A percentile compares a stretch with the other conserved stretches of the same genome.
These are phyloP conservation scores for Alcedo atthis DNA, from an alignment of 2,797 vertebrate genomes.

Conservation along the genomic window DNA sequence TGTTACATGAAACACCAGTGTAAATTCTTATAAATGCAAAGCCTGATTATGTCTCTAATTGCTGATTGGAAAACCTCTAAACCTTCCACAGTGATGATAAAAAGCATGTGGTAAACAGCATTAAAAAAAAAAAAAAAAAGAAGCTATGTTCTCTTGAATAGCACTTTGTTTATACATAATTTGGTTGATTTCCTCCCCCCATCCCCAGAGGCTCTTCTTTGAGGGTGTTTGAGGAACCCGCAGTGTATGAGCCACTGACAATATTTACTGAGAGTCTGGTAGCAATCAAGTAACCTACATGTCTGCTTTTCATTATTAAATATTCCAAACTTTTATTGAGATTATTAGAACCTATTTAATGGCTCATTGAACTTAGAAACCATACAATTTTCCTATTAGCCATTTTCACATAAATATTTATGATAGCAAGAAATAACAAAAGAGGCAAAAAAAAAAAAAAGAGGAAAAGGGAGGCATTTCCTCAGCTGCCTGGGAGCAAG, in stretches of 20 bases:
- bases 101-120: neutral
- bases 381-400: slow-evolving; percentile 53
- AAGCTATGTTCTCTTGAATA: neutral
- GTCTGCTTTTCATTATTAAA: slow-evolving; percentile 50
- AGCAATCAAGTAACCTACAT: slow-evolving; percentile 23
- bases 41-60: neutral
- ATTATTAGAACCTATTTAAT: slow-evolving; percentile 66
- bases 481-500: slow-evolving; percentile 5
- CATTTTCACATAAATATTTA: slow-evolving; percentile 61
- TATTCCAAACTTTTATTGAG: slow-evolving; percentile 49
- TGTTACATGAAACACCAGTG: neutral
- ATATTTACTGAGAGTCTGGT: slow-evolving; percentile 40
- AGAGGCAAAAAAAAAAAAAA: neutral
- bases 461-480: slow-evolving; percentile 12
- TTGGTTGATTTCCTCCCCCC: neutral
- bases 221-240: neutral
- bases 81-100: neutral
- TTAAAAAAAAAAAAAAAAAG: neutral
- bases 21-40: neutral
- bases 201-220: neutral
- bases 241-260: neutral
- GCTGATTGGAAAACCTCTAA: slow-evolving; percentile 6
- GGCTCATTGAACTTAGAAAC: slow-evolving; percentile 55
- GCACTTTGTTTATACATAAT: neutral
- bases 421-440: slow-evolving; percentile 23